Evolutionary conservation across 2,888 invertebrate species (phyloP).

Genomic region (Dasypolia templi): DNA sequence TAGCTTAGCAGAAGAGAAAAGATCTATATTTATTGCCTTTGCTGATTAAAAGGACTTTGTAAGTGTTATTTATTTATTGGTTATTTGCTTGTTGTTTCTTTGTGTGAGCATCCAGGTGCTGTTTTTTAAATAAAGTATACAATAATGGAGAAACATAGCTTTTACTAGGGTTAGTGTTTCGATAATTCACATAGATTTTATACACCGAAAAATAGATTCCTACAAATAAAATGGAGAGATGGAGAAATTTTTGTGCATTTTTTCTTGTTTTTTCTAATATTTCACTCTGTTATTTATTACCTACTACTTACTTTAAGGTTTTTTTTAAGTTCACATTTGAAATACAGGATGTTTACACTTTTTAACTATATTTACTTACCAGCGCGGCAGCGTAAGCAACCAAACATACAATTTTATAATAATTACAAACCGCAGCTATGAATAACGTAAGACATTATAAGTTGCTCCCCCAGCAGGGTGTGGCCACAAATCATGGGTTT

Average conservation of each 20-base stretch:
- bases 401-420: constrained; percentile 19
- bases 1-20: constrained; percentile 37
- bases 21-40: constrained; percentile 55
- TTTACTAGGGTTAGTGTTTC: neutral
- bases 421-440: constrained; percentile 3
- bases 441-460: constrained; percentile 23
- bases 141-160: neutral
- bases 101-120: neutral
- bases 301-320: no score
- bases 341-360: neutral
- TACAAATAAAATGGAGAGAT: neutral
- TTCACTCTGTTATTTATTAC: no score
- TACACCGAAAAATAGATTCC: neutral
- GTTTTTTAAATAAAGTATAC: neutral
- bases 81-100: neutral
- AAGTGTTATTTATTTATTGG: constrained; percentile 37
- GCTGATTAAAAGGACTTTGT: constrained; percentile 55
- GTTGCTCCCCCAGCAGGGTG: constrained; percentile 45
- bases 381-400: neutral
- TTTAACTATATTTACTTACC: neutral
- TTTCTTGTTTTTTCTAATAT: neutral
- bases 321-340: neutral
- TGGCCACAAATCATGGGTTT: constrained; percentile 68
- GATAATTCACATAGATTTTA: neutral
- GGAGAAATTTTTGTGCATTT: neutral